These are phyloP conservation scores for Gambusia yucatana DNA, from an alignment of 2,797 vertebrate species.

Conservation along the genomic window DNA sequence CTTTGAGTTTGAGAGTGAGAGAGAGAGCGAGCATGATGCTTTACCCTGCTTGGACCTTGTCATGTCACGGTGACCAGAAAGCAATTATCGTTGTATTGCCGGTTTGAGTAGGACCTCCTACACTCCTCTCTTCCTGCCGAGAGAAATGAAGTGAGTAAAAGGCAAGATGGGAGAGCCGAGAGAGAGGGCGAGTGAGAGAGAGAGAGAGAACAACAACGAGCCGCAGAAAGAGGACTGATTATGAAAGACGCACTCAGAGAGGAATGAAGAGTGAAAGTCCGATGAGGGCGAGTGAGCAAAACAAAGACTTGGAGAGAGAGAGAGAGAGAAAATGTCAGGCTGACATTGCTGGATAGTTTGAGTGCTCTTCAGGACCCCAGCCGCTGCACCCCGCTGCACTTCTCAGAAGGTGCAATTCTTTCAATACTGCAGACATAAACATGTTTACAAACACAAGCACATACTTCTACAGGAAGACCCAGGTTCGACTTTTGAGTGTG, in stretches of 20 bases:
- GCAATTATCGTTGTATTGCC: constrained; percentile 79
- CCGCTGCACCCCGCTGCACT: constrained; percentile 44
- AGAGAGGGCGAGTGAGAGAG: constrained; percentile 17
- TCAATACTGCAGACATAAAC: constrained; percentile 36
- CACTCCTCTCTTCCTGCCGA: constrained; percentile 49
- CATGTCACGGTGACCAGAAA: constrained; percentile 84
- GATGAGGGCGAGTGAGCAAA: constrained; percentile 30
- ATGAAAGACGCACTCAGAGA: constrained; percentile 14
- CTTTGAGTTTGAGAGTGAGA: constrained; percentile 9
- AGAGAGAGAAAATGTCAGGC: constrained; percentile 67
- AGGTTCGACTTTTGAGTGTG: not conserved
- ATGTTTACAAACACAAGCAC: constrained; percentile 16
- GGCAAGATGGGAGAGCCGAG: constrained; percentile 14
- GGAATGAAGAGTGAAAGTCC: constrained; percentile 38
- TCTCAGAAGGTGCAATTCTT: constrained; percentile 42
- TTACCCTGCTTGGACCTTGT: constrained; percentile 63
- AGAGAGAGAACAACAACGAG: constrained; percentile 16
- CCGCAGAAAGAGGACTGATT: constrained; percentile 16
- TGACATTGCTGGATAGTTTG: constrained; percentile 72
- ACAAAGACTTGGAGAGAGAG: constrained; percentile 38
- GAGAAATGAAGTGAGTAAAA: constrained; percentile 30
- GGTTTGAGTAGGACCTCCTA: constrained; percentile 62
- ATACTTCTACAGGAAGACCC: not conserved
- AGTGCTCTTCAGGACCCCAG: constrained; percentile 63
- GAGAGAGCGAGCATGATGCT: constrained; percentile 44